These are phyloP conservation scores for Poeciliopsis presidionis DNA, from an alignment of 2,797 vertebrate genomes.

Conservation along the genomic window DNA sequence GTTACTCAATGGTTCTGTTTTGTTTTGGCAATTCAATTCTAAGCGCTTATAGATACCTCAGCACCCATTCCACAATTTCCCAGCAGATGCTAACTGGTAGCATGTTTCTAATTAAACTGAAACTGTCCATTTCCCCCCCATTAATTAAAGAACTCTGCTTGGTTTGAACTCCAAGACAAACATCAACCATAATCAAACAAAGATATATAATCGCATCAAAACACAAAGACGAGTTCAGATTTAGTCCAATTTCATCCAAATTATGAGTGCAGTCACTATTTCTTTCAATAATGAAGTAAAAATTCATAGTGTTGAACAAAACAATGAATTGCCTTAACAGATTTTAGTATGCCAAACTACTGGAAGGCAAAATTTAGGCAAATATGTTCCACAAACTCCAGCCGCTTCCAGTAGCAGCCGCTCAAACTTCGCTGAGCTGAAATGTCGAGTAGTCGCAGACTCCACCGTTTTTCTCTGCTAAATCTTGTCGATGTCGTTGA, in stretches of 20 bases:
- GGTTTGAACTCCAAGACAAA: not conserved
- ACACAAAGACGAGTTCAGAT: not conserved
- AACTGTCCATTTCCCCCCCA: not conserved
- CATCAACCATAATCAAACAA: not conserved
- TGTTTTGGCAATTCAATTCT: not conserved
- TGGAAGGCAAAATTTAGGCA: not conserved
- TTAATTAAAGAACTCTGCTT: not conserved
- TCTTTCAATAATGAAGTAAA: not conserved
- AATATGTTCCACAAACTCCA: not conserved
- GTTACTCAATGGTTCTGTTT: not conserved
- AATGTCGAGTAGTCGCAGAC: not conserved
- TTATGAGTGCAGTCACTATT: not conserved
- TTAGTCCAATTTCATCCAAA: not conserved
- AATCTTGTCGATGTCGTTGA: not conserved
- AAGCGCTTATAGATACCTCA: not conserved
- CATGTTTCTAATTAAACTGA: not conserved
- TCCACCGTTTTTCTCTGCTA: not conserved
- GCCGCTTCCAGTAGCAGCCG: not conserved
- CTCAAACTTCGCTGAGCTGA: not conserved
- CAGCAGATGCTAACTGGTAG: not conserved
- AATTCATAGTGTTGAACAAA: not conserved
- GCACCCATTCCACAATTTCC: not conserved
- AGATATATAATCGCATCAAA: not conserved
- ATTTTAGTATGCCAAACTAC: not conserved
- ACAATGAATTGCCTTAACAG: not conserved